These are phyloP conservation scores for Oreortyx pictus DNA, from an alignment of 2,797 vertebrate genomes.

Conservation along the genomic window DNA sequence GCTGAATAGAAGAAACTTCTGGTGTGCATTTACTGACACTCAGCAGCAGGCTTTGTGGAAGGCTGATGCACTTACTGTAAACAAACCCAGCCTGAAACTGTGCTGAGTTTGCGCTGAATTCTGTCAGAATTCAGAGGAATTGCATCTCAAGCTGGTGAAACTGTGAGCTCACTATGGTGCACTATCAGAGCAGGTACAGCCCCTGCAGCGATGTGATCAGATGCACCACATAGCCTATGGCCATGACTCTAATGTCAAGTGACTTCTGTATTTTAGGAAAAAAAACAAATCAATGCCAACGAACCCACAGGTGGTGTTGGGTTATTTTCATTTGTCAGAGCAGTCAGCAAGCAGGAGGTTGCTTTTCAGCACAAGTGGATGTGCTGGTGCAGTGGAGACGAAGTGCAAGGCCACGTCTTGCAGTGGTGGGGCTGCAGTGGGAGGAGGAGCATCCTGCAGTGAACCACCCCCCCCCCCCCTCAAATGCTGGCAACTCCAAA, in stretches of 20 bases:
- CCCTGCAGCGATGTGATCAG: background rate
- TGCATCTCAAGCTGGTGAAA: background rate
- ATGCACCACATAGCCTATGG: too few relatives aligned
- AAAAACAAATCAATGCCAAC: background rate
- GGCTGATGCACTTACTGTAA: constrained; percentile 29
- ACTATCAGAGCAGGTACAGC: background rate
- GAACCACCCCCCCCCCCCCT: too few relatives aligned
- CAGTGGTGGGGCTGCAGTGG: background rate
- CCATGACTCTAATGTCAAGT: too few relatives aligned
- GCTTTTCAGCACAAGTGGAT: background rate
- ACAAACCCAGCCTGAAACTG: constrained; percentile 51
- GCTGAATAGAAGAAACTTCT: background rate
- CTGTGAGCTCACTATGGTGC: background rate
- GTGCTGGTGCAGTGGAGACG: too few relatives aligned
- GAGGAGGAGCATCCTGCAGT: too few relatives aligned
- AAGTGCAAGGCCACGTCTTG: too few relatives aligned
- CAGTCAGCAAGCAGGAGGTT: background rate
- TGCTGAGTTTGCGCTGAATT: background rate
- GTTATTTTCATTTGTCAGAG: background rate
- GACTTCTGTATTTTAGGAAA: too few relatives aligned
- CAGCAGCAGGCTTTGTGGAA: constrained; percentile 18
- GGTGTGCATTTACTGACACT: constrained; percentile 39
- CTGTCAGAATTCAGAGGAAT: constrained; percentile 20
- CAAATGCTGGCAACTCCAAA: background rate
- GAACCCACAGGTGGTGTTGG: background rate